Percentiles rank a stretch among this genome's conserved stretches.
These are phyloP conservation scores for Siniperca chuatsi DNA, from an alignment of 2,113 vertebrate genomes.

Conservation along the genomic window DNA sequence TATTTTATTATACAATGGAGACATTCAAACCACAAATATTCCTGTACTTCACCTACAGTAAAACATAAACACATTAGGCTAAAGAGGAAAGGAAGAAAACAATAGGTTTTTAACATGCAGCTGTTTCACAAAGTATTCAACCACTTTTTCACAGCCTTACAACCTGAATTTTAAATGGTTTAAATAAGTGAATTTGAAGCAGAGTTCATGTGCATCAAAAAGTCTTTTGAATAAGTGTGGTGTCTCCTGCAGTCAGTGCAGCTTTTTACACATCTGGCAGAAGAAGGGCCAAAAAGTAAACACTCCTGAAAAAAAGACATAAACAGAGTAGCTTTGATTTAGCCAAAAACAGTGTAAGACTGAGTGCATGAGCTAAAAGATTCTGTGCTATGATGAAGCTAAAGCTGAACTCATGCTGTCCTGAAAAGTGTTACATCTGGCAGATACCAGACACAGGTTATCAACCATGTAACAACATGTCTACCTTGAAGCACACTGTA, in stretches of 20 bases:
- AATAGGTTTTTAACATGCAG: constrained; percentile 6
- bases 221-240: neutral
- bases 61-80: constrained; percentile 17
- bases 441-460: neutral
- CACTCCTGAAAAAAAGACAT: neutral
- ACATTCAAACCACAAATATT: neutral
- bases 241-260: neutral
- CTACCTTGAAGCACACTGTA: neutral
- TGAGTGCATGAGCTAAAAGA: neutral
- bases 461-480: neutral
- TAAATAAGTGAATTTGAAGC: neutral
- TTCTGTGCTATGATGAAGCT: neutral
- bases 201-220: neutral
- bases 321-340: neutral
- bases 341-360: neutral
- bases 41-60: neutral
- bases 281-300: neutral
- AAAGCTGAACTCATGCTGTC: neutral
- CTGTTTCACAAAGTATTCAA: neutral
- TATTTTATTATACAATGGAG: constrained; percentile 12
- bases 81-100: neutral
- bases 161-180: neutral
- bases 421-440: neutral
- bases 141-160: neutral
- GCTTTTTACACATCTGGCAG: neutral